phyloP scores from a whole-genome alignment of 1,140 invertebrate genomes.

The Neodiprion virginianus region DNA sequence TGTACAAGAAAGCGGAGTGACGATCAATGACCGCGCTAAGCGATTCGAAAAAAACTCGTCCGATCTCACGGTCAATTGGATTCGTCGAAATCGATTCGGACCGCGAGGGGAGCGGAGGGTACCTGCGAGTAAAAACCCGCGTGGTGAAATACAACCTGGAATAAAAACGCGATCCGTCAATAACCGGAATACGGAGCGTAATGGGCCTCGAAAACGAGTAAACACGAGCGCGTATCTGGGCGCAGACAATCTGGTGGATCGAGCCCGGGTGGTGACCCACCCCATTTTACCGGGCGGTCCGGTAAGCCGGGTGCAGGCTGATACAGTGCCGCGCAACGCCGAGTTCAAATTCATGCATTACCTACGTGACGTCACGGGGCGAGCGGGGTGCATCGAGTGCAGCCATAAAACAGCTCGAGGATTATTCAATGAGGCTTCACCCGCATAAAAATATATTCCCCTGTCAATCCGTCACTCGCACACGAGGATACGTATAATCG shows the following conservation, averaged over 20 bases:
- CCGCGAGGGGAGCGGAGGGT: too few relatives aligned
- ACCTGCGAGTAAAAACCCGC: neutral
- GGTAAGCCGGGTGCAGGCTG: neutral
- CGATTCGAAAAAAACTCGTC: too few relatives aligned
- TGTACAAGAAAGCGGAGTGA: too few relatives aligned
- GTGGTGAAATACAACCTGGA: neutral
- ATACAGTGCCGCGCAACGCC: neutral
- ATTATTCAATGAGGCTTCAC: constrained; percentile 1
- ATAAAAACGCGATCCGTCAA: neutral
- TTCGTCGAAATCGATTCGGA: too few relatives aligned
- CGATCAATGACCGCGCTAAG: too few relatives aligned
- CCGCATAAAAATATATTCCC: constrained; percentile 3
- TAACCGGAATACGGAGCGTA: too few relatives aligned
- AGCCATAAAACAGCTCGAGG: neutral
- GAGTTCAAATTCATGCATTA: neutral
- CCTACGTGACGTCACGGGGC: neutral
- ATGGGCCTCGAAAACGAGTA: too few relatives aligned
- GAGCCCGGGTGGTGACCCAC: neutral
- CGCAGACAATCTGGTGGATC: too few relatives aligned
- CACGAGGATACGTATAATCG: neutral
- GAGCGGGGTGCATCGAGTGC: neutral
- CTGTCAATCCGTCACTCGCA: neutral
- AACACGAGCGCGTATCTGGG: too few relatives aligned
- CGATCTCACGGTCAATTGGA: too few relatives aligned
- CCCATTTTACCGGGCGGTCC: neutral